Conservation (phyloP, 2,113 vertebrate genomes). For the Caretta caretta region DNA sequence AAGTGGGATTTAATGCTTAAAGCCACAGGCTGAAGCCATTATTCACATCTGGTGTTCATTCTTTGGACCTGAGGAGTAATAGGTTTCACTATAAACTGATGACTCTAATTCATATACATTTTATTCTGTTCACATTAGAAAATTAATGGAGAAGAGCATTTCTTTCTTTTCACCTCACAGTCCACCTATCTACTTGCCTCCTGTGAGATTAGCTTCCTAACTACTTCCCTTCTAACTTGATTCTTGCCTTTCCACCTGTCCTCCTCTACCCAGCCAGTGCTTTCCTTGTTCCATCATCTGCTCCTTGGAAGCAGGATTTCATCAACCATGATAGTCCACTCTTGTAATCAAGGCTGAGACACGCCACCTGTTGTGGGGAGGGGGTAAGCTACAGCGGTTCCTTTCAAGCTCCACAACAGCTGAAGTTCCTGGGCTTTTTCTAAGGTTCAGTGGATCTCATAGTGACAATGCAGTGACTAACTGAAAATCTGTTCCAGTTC, state of each 20-base stretch:
- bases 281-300: slow-evolving; percentile 55
- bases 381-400: slow-evolving; percentile 3
- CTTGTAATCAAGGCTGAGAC: slow-evolving; percentile 52
- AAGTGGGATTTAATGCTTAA: slow-evolving; percentile 54
- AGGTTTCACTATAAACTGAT: slow-evolving; percentile 62
- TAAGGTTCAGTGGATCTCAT: slow-evolving; percentile 13
- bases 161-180: slow-evolving; percentile 27
- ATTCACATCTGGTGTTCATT: slow-evolving; percentile 49
- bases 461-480: background rate
- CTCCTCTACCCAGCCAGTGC: background rate
- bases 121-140: slow-evolving; percentile 57
- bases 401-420: slow-evolving; percentile 46
- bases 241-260: slow-evolving; percentile 33
- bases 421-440: slow-evolving; percentile 36
- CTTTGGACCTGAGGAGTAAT: slow-evolving; percentile 63
- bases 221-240: slow-evolving; percentile 37
- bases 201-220: slow-evolving; percentile 31
- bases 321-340: slow-evolving; percentile 49
- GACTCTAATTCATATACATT: slow-evolving; percentile 59
- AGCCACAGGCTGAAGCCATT: slow-evolving; percentile 61
- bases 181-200: background rate
- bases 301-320: slow-evolving; percentile 34
- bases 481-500: slow-evolving; percentile 3
- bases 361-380: slow-evolving; percentile 12
- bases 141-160: slow-evolving; percentile 5